These are phyloP conservation scores for Cryptoblepharus egeriae DNA, from an alignment of 2,797 vertebrate species.

Conservation along the genomic window DNA sequence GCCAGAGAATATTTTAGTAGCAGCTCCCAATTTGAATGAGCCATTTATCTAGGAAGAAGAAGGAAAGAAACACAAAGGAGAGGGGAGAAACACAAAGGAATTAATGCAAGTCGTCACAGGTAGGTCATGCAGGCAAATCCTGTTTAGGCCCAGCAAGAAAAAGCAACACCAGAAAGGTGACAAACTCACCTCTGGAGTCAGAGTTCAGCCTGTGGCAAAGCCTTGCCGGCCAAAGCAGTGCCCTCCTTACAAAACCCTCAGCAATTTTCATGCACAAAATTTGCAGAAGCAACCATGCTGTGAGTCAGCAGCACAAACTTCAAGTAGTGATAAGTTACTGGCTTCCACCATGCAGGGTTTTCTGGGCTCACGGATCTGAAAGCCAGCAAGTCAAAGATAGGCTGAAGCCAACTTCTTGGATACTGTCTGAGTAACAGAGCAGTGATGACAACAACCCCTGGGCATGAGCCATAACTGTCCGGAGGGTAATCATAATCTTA, in stretches of 20 bases:
- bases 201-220: conserved; percentile 9
- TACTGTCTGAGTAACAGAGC: background rate
- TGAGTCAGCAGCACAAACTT: conserved; percentile 54
- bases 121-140: background rate
- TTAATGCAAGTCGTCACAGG: conserved; percentile 37
- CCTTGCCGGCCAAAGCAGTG: conserved; percentile 21
- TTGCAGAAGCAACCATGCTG: conserved; percentile 38
- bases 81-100: conserved; percentile 36
- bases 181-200: conserved; percentile 43
- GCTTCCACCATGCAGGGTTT: conserved; percentile 42
- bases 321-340: conserved; percentile 21
- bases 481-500: conserved; percentile 23
- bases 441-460: background rate
- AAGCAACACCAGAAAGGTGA: background rate
- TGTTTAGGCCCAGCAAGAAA: conserved; percentile 12
- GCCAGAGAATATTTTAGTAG: conserved; percentile 90
- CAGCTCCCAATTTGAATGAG: conserved; percentile 92
- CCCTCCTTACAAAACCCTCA: conserved; percentile 34
- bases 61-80: conserved; percentile 14
- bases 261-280: conserved; percentile 35
- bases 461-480: conserved; percentile 10
- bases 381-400: conserved; percentile 45
- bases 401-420: conserved; percentile 27
- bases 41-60: conserved; percentile 90
- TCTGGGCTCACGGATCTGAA: conserved; percentile 22